phyloP scores from a whole-genome alignment of 2,113 vertebrate species.

The Nothoprocta pentlandii region DNA sequence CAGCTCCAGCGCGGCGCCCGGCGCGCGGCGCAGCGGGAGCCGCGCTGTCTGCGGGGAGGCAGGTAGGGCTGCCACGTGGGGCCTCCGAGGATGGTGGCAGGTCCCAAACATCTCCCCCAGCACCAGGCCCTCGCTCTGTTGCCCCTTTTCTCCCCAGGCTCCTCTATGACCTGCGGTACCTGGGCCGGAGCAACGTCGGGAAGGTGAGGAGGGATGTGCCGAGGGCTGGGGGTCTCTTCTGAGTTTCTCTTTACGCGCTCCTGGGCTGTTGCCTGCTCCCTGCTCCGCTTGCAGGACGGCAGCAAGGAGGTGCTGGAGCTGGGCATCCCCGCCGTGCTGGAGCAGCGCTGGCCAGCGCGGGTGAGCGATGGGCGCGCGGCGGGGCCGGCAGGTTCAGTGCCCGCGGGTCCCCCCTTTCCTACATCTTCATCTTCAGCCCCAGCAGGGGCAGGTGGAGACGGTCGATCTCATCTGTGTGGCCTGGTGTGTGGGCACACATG shows the following conservation, averaged over 20 bases:
- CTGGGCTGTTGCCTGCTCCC: background rate
- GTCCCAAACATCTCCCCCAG: background rate
- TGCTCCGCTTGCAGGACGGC: slow-evolving; percentile 71
- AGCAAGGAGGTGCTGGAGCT: slow-evolving; percentile 83
- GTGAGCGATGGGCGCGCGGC: background rate
- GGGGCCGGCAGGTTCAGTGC: too few relatives aligned
- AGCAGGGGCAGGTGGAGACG: too few relatives aligned
- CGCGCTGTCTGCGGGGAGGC: slow-evolving; percentile 1
- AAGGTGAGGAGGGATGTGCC: slow-evolving; percentile 67
- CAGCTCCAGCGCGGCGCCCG: slow-evolving; percentile 56
- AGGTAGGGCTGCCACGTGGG: background rate
- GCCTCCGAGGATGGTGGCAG: rapidly evolving
- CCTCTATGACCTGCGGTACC: slow-evolving; percentile 79
- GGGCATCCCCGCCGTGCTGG: slow-evolving; percentile 76
- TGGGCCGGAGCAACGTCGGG: slow-evolving; percentile 80
- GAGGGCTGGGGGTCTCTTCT: background rate
- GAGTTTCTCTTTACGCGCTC: rapidly evolving
- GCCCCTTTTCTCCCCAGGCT: slow-evolving; percentile 68
- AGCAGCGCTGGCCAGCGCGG: slow-evolving; percentile 59
- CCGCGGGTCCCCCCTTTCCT: too few relatives aligned
- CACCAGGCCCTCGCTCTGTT: background rate
- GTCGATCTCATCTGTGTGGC: too few relatives aligned
- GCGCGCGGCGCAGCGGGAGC: background rate
- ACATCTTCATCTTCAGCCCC: too few relatives aligned
- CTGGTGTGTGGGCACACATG: too few relatives aligned